A percentile compares a stretch with the other conserved stretches of the same genome.
Evolutionary conservation across 1,140 invertebrate genomes (phyloP).

Genomic region (Hyles vespertilio): DNA sequence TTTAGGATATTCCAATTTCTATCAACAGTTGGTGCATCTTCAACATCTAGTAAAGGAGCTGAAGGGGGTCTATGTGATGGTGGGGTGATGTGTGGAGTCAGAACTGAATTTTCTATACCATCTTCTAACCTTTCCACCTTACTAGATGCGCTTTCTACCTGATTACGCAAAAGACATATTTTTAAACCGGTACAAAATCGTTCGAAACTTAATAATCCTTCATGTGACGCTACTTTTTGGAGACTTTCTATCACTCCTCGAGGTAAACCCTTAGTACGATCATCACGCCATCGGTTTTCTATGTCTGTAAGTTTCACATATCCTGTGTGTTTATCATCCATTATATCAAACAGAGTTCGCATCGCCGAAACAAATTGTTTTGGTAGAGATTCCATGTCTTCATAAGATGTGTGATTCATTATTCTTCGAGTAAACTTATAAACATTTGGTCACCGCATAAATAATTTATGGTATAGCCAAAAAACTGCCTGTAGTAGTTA

Average conservation of each 20-base stretch:
- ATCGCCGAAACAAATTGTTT: slow-evolving; percentile 94
- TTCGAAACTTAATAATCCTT: slow-evolving; percentile 92
- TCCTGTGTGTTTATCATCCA: slow-evolving; percentile 94
- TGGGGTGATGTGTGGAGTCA: slow-evolving; percentile 32
- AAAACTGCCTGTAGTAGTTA: too few relatives aligned
- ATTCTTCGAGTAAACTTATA: not conserved
- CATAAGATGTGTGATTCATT: slow-evolving; percentile 25
- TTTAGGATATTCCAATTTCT: slow-evolving; percentile 64
- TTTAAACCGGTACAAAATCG: slow-evolving; percentile 92
- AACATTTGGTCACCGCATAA: not conserved
- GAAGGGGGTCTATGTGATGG: slow-evolving; percentile 82
- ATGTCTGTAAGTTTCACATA: slow-evolving; percentile 90
- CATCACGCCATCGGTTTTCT: slow-evolving; percentile 90
- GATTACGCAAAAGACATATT: slow-evolving; percentile 88
- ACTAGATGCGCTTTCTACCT: slow-evolving; percentile 75
- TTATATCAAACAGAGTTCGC: slow-evolving; percentile 94
- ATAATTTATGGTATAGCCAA: too few relatives aligned
- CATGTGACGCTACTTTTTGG: slow-evolving; percentile 91
- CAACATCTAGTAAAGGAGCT: slow-evolving; percentile 83
- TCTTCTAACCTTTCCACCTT: slow-evolving; percentile 42
- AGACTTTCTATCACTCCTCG: slow-evolving; percentile 91
- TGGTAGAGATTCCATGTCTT: slow-evolving; percentile 85
- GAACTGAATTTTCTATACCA: slow-evolving; percentile 32
- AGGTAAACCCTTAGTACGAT: slow-evolving; percentile 87
- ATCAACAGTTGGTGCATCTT: slow-evolving; percentile 59